Conservation (phyloP, 2,888 invertebrate genomes). For the Palloptera scutellata region DNA sequence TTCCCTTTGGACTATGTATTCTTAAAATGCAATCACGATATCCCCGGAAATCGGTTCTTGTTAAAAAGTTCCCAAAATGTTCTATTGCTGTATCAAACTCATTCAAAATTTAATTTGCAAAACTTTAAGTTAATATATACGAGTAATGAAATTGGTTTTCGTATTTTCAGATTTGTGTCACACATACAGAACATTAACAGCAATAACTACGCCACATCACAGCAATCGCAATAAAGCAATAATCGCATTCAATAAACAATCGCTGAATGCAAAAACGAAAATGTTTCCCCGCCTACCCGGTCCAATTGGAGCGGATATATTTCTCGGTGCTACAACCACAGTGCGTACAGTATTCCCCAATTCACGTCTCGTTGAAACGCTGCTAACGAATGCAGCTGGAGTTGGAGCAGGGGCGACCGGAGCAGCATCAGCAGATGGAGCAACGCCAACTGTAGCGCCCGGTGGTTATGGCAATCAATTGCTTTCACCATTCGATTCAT, state of each 20-base stretch:
- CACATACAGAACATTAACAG: no score
- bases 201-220: neutral
- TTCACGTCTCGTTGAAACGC: conserved; percentile 50
- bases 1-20: no score
- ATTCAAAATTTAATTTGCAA: no score
- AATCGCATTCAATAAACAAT: neutral
- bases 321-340: conserved; percentile 57
- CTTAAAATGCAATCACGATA: no score
- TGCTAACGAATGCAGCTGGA: conserved; percentile 50
- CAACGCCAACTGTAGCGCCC: conserved; percentile 41
- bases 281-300: conserved; percentile 62
- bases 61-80: no score
- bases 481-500: conserved; percentile 47
- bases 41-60: no score
- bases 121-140: no score
- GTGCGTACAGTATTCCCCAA: conserved; percentile 61
- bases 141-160: no score
- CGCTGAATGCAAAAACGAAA: conserved; percentile 38
- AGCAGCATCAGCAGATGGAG: conserved; percentile 32
- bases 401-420: conserved; percentile 22
- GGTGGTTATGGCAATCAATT: conserved; percentile 47
- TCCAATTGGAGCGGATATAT: conserved; percentile 53
- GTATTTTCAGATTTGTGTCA: no score
- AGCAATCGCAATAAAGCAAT: no score
- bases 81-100: no score